Base-by-base conservation (phyloP, 64 coral and sea anemone genomes). In the Montipora capricornis region DNA sequence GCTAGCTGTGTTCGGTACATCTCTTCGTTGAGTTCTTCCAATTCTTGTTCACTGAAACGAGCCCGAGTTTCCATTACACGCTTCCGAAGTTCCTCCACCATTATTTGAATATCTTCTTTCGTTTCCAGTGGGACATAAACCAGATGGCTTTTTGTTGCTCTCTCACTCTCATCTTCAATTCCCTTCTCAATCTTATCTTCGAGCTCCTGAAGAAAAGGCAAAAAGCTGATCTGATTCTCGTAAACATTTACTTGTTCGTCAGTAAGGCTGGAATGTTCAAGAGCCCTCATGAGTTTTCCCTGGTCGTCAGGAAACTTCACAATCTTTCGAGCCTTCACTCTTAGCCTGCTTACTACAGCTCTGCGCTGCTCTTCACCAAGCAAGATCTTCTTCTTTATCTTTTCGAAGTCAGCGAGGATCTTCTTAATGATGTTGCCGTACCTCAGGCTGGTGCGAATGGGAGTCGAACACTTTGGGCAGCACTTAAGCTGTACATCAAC, bases 401-500 rank as follows among this genome's bases (percentile, higher is more conserved):
- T 58, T 53, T 98, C 92, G 68, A 94, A 87, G 80, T 95, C 96
- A 1, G 77, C 78, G 13, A 98, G 83, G 17, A 64, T 92, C 11
- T 88, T 73, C 74, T 98, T 98, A 16, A 98, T 51, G 16, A 97
- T 92, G 60, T 98, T 98, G 17, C 96, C 96, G 76, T 98, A 98
- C 46, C 96, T 87, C 22, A 91, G 77, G 24, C 88, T 92, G 49
- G 66, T 83, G 78, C 92, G 70, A 44, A 97, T 92, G 0, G 84
- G 92, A 47, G 83, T 80, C 10, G 87, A 88, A 20, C 96, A 98
- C 52, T 48, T 77, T 8, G 93, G 96, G 47, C 96, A 98, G 6
- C 73, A 45, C 83, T 94, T 92, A 22, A 98, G 96, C 45, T 95
- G 96, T 19, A 95, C 82, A 86, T 14, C 82, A 49, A 87, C 51